These are phyloP conservation scores for Tolmerus cingulatus DNA, from an alignment of 2,888 invertebrate species.

Conservation along the genomic window DNA sequence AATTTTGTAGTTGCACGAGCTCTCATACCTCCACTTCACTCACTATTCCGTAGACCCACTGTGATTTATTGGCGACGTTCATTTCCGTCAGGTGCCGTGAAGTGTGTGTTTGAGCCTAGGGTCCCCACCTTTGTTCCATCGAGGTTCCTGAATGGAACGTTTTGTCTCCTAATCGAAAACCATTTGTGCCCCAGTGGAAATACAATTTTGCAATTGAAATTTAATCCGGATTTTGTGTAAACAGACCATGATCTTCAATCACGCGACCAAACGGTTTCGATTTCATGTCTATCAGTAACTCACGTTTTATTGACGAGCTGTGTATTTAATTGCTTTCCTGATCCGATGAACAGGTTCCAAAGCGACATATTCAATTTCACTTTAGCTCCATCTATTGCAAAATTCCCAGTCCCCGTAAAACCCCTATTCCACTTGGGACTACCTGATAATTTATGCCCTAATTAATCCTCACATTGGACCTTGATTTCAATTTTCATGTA, in stretches of 20 bases:
- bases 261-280: not conserved
- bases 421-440: not conserved
- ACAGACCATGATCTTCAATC: not conserved
- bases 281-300: not conserved
- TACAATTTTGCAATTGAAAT: not conserved
- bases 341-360: not conserved
- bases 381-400: not conserved
- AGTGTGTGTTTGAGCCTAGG: not conserved
- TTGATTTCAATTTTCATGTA: not conserved
- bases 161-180: not conserved
- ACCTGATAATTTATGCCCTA: not conserved
- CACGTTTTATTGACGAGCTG: not conserved
- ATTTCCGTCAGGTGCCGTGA: not conserved
- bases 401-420: not conserved
- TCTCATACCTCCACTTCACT: not conserved
- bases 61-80: conserved; percentile 9
- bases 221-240: not conserved
- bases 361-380: not conserved
- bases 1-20: not conserved
- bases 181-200: not conserved
- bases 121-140: not conserved
- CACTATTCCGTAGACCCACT: not conserved
- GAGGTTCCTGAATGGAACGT: not conserved
- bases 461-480: not conserved
- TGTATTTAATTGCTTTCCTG: not conserved